phyloP scores from a whole-genome alignment of 2,888 invertebrate species.

The Charanyca ferruginea region DNA sequence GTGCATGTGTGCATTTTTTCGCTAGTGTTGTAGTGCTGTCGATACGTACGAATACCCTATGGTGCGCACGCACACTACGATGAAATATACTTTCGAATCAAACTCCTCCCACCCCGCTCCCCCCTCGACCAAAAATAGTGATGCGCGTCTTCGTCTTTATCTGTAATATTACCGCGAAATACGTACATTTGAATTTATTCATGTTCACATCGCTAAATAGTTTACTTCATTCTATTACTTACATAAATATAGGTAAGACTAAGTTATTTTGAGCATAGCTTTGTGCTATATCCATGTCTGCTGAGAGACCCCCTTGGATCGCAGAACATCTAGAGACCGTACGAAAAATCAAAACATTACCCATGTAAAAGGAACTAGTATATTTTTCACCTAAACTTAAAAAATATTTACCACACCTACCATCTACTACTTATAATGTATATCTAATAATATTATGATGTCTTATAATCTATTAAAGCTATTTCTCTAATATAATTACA shows the following conservation, averaged over 20 bases:
- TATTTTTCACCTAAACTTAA: constrained; percentile 57
- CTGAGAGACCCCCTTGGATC: constrained; percentile 40
- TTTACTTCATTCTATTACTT: constrained; percentile 54
- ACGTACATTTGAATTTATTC: constrained; percentile 11
- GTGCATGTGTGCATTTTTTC: too few species aligned
- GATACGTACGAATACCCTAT: too few species aligned
- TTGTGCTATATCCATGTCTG: constrained; percentile 67
- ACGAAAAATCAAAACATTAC: constrained; percentile 46
- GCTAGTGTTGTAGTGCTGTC: too few species aligned
- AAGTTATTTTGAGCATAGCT: constrained; percentile 81
- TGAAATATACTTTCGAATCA: too few species aligned
- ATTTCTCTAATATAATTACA: constrained; percentile 82
- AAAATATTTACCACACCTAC: constrained; percentile 67
- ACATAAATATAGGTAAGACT: constrained; percentile 63
- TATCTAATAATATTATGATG: constrained; percentile 59
- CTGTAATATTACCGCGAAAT: too few species aligned
- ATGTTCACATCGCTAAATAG: constrained; percentile 55
- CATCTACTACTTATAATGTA: constrained; percentile 57
- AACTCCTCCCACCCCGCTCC: too few species aligned
- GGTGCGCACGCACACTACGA: too few species aligned
- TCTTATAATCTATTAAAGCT: constrained; percentile 88
- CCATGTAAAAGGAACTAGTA: constrained; percentile 56
- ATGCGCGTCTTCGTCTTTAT: too few species aligned
- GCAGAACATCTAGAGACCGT: constrained; percentile 52
- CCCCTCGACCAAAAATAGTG: too few species aligned